Percentiles rank a stretch among this genome's conserved stretches.
Conservation (phyloP, 2,797 vertebrate genomes). For the Hyperoplus immaculatus region DNA sequence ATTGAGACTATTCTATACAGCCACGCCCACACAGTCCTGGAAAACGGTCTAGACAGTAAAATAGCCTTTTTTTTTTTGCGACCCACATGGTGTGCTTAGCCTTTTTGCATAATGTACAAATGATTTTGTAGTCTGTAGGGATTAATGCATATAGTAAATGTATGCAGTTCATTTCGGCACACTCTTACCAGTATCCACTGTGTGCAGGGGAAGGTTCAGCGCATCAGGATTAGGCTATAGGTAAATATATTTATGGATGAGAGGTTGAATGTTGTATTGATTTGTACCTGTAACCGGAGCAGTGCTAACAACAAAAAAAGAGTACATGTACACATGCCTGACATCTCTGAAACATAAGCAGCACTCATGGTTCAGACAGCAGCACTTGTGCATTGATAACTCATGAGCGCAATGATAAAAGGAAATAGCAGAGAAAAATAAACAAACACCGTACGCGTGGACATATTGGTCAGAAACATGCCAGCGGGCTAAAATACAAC, state of each 20-base stretch:
- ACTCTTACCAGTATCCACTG: conserved; percentile 11
- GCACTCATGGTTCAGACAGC: neutral
- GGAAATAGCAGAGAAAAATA: conserved; percentile 12
- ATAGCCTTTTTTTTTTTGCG: neutral
- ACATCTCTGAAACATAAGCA: conserved; percentile 37
- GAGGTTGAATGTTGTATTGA: conserved; percentile 76
- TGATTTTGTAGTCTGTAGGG: conserved; percentile 6
- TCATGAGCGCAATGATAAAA: conserved; percentile 2
- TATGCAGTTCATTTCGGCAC: conserved; percentile 20
- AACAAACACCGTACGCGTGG: conserved; percentile 5
- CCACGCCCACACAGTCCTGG: too few species aligned
- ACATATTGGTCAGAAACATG: conserved; percentile 55
- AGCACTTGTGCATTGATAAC: conserved; percentile 11
- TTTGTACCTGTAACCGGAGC: conserved; percentile 81
- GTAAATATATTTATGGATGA: conserved; percentile 72
- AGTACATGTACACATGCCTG: conserved; percentile 48
- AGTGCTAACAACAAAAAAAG: conserved; percentile 69
- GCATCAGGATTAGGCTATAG: conserved; percentile 53
- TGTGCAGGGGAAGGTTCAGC: conserved; percentile 12
- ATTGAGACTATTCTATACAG: too few species aligned
- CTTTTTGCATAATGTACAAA: conserved; percentile 1
- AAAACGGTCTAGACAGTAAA: too few species aligned
- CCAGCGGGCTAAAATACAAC: conserved; percentile 47
- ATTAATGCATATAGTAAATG: conserved; percentile 49
- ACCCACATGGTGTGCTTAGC: neutral